phyloP scores from a whole-genome alignment of 2,888 invertebrate genomes.

The Eustalomyia histrio region DNA sequence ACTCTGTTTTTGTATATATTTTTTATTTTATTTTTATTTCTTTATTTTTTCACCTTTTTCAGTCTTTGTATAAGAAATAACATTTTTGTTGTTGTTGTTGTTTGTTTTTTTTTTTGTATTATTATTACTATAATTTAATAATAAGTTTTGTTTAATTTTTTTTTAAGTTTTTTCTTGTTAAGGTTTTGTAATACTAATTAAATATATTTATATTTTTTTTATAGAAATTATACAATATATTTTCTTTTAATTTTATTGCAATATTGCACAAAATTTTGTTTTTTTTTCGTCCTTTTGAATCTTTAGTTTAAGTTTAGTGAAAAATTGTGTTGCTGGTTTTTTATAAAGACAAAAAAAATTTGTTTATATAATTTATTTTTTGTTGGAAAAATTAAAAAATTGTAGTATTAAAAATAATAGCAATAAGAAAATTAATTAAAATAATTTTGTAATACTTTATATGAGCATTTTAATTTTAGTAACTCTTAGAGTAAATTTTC shows the following conservation, averaged over 20 bases:
- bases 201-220: slow-evolving; percentile 46
- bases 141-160: slow-evolving; percentile 5
- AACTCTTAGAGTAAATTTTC: too few species aligned
- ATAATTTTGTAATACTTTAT: too few species aligned
- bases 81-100: slow-evolving; percentile 74
- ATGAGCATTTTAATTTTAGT: too few species aligned
- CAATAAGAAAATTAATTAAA: too few species aligned
- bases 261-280: slow-evolving; percentile 26
- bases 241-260: slow-evolving; percentile 18
- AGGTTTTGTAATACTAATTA: slow-evolving; percentile 36
- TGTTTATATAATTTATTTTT: not conserved
- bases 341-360: not conserved
- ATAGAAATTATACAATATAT: slow-evolving; percentile 38
- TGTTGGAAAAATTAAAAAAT: not conserved
- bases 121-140: slow-evolving; percentile 34
- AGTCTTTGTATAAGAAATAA: slow-evolving; percentile 79
- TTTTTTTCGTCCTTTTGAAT: slow-evolving; percentile 1
- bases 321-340: slow-evolving; percentile 3
- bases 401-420: not conserved
- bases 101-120: slow-evolving; percentile 41
- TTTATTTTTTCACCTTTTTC: slow-evolving; percentile 77
- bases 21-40: slow-evolving; percentile 70
- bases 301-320: slow-evolving; percentile 14
- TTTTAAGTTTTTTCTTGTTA: slow-evolving; percentile 7
- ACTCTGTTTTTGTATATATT: not conserved